Conservation (phyloP, 2,888 invertebrate species). For the Euplagia quadripunctaria region DNA sequence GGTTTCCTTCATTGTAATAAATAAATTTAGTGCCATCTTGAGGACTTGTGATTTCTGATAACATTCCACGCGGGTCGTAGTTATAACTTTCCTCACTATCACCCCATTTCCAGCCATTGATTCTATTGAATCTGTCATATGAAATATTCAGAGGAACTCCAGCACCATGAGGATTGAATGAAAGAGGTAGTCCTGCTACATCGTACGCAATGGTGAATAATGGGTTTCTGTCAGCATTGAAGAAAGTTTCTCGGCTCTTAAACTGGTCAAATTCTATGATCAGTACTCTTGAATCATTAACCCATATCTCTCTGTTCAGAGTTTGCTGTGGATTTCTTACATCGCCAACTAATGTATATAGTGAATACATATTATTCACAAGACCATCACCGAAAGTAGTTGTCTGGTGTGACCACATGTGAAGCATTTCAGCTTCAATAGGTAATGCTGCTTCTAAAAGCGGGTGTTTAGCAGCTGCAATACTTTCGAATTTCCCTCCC, state of each 20-base stretch:
- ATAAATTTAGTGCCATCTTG: constrained; percentile 94
- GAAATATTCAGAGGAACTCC: constrained; percentile 95
- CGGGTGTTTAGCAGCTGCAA: constrained; percentile 94
- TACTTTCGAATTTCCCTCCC: constrained; percentile 91
- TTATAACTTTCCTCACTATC: constrained; percentile 93
- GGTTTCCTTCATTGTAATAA: constrained; percentile 94
- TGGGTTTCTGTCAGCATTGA: constrained; percentile 93
- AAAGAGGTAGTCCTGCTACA: constrained; percentile 95
- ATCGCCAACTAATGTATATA: constrained; percentile 94
- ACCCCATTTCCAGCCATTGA: constrained; percentile 97
- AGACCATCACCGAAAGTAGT: constrained; percentile 92
- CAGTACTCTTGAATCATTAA: constrained; percentile 95
- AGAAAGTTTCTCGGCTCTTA: constrained; percentile 95
- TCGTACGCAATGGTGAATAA: constrained; percentile 96
- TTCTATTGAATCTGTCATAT: constrained; percentile 95
- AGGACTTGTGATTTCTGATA: constrained; percentile 95
- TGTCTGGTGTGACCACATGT: constrained; percentile 95
- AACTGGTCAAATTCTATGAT: constrained; percentile 98
- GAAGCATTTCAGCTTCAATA: constrained; percentile 96
- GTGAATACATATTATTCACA: constrained; percentile 93
- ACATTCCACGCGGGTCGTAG: constrained; percentile 95
- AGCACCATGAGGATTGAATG: constrained; percentile 93
- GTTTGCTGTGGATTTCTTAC: constrained; percentile 95
- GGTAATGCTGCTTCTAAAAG: constrained; percentile 94
- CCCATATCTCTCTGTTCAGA: constrained; percentile 94